Conservation (phyloP, 2,888 invertebrate genomes). For the Drosophila kuntzei region DNA sequence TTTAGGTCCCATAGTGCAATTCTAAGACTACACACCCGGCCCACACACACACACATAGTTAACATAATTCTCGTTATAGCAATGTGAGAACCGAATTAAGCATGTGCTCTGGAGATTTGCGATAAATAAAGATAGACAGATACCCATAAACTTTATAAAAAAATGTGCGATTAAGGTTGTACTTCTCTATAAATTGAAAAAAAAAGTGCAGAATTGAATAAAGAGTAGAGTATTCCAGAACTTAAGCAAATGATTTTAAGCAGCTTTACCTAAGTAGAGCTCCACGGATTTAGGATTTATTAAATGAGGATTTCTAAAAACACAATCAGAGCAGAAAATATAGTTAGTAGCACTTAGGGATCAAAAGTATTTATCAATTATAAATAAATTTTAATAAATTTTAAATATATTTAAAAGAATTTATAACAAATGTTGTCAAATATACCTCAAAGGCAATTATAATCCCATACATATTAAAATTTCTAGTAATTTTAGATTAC, state of each 20-base stretch:
- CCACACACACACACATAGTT: background rate
- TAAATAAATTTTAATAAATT: background rate
- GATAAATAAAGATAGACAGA: background rate
- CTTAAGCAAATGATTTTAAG: too few relatives aligned
- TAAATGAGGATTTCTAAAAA: background rate
- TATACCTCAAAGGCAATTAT: background rate
- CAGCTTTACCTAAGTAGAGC: too few relatives aligned
- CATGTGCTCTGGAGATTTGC: background rate
- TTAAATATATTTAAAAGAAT: background rate
- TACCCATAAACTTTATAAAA: background rate
- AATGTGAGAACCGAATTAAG: background rate
- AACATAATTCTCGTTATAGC: background rate
- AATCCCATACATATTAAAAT: background rate
- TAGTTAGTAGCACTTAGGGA: background rate
- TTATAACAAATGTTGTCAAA: background rate
- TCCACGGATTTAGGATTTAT: too few relatives aligned
- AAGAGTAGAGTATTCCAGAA: too few relatives aligned
- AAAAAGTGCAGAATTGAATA: too few relatives aligned
- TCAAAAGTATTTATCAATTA: background rate
- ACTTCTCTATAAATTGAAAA: background rate
- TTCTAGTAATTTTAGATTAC: background rate
- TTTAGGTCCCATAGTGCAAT: constrained; percentile 7
- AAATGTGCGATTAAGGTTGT: background rate
- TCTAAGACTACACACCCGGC: background rate
- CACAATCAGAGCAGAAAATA: background rate